These are phyloP conservation scores for Mercenaria mercenaria DNA, from an alignment of 1,140 invertebrate species.

Conservation along the genomic window DNA sequence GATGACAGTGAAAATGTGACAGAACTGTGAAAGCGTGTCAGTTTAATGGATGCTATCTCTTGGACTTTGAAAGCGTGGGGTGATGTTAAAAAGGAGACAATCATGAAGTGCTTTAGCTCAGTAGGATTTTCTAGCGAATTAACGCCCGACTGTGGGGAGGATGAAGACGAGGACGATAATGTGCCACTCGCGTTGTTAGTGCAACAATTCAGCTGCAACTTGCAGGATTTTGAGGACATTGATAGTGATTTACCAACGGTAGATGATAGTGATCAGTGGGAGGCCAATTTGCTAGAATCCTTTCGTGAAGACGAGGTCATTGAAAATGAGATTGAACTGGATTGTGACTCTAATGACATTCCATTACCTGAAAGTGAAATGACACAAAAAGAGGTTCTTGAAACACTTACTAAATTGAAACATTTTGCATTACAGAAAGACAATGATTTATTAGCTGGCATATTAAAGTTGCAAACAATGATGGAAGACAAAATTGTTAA, in stretches of 20 bases:
- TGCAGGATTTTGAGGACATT: not conserved
- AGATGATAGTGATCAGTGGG: not conserved
- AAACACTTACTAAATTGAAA: not conserved
- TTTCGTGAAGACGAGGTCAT: not conserved
- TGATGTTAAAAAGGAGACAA: slow-evolving; percentile 2
- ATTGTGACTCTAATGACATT: not conserved
- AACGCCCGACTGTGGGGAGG: not conserved
- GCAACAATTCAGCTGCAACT: not conserved
- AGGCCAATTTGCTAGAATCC: not conserved
- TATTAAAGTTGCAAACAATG: not conserved
- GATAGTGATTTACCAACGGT: not conserved
- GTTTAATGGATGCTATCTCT: slow-evolving; percentile 32
- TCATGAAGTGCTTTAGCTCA: slow-evolving; percentile 2
- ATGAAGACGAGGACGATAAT: not conserved
- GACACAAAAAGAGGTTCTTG: not conserved
- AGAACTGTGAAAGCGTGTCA: slow-evolving; percentile 34
- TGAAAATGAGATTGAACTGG: not conserved
- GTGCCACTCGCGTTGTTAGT: not conserved
- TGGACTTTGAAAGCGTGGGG: slow-evolving; percentile 31
- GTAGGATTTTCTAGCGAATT: not conserved
- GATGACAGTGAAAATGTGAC: slow-evolving; percentile 1
- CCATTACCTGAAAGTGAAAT: not conserved
- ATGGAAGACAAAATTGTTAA: slow-evolving; percentile 27
- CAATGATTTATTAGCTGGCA: not conserved
- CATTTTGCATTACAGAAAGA: slow-evolving; percentile 2